These are phyloP conservation scores for Stenichneumon culpator DNA, from an alignment of 2,888 invertebrate species.

Conservation along the genomic window DNA sequence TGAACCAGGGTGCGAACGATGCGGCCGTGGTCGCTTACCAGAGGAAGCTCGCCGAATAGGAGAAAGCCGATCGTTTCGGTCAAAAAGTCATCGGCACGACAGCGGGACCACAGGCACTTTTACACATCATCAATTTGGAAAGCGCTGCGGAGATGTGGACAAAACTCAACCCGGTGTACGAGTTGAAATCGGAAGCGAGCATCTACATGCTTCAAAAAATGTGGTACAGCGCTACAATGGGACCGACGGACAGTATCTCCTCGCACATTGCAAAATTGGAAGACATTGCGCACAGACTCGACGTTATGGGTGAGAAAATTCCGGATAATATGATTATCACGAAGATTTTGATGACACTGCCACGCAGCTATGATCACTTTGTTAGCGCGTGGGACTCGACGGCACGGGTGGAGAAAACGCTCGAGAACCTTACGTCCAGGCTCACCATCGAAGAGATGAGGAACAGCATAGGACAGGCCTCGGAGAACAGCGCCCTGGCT, in stretches of 20 bases:
- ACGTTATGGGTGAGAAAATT: constrained; percentile 47
- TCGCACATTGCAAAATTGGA: constrained; percentile 71
- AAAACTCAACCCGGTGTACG: constrained; percentile 72
- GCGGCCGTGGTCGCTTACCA: background rate
- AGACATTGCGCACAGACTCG: constrained; percentile 58
- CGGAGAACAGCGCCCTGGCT: constrained; percentile 7
- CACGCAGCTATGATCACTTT: constrained; percentile 69
- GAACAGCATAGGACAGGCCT: background rate
- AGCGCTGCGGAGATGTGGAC: constrained; percentile 75
- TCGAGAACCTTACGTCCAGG: constrained; percentile 38
- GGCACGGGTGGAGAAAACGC: constrained; percentile 24
- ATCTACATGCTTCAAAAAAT: constrained; percentile 72
- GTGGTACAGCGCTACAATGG: too few relatives aligned
- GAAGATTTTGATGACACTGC: constrained; percentile 68
- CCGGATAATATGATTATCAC: constrained; percentile 52
- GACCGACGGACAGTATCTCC: background rate
- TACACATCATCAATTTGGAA: constrained; percentile 74
- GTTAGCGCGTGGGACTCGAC: constrained; percentile 68
- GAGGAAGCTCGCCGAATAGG: constrained; percentile 56
- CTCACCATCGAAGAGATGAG: constrained; percentile 54
- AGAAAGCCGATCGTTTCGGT: constrained; percentile 68
- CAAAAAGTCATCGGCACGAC: constrained; percentile 73
- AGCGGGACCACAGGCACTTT: constrained; percentile 67
- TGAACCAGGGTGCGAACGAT: constrained; percentile 11
- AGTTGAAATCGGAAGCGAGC: constrained; percentile 74